Evolutionary conservation across 1,140 invertebrate genomes (phyloP).

Genomic region (Trichoplusia ni): DNA sequence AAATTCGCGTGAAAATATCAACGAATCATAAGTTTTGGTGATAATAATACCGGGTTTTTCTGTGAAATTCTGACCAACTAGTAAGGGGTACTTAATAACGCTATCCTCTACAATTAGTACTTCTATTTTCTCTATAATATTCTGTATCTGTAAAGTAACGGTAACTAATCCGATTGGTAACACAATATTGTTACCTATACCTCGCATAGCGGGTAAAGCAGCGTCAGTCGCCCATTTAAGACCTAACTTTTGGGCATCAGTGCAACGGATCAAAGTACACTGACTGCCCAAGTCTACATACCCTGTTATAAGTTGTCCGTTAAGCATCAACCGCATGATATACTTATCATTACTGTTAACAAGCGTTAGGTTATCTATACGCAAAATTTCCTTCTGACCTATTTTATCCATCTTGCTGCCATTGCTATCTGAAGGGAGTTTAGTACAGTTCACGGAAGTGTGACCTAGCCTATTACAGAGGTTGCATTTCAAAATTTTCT

Average conservation of each 20-base stretch:
- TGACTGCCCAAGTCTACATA: constrained; percentile 42
- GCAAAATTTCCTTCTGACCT: too few relatives aligned
- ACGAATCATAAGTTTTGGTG: constrained; percentile 6
- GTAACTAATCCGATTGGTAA: background rate
- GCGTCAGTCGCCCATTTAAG: background rate
- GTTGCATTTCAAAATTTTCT: constrained; percentile 30
- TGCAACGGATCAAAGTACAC: constrained; percentile 25
- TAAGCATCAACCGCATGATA: constrained; percentile 31
- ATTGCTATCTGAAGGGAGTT: background rate
- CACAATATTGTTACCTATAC: background rate
- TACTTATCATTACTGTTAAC: constrained; percentile 33
- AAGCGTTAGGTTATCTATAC: background rate
- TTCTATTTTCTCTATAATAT: background rate
- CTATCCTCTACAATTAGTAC: background rate
- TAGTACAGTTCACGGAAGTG: constrained; percentile 19
- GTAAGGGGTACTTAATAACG: too few relatives aligned
- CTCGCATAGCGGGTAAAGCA: background rate
- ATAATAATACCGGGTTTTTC: constrained; percentile 17
- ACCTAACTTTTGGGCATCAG: constrained; percentile 15
- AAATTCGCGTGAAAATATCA: background rate
- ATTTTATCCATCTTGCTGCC: background rate
- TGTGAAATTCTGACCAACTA: constrained; percentile 17
- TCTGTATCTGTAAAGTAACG: background rate
- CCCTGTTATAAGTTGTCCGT: constrained; percentile 19
- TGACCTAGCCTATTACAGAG: constrained; percentile 36